A percentile compares a stretch with the other conserved stretches of the same genome.
Conservation (phyloP, 2,797 vertebrate genomes). For the Sandelia bainsii region DNA sequence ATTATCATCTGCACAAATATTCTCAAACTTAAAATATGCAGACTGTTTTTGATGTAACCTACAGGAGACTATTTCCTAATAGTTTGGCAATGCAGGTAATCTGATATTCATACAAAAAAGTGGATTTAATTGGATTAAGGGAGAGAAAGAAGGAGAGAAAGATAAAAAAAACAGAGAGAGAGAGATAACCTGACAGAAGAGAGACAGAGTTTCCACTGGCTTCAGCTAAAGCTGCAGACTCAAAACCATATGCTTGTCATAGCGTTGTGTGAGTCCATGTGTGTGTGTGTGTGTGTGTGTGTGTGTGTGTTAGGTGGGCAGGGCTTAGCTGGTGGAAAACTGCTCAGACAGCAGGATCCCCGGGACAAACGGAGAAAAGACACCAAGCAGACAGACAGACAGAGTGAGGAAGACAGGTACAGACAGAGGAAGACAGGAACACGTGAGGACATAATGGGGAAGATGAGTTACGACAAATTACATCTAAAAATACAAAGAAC, state of each 20-base stretch:
- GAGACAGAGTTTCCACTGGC: constrained; percentile 74
- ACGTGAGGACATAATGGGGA: neutral
- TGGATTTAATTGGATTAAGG: constrained; percentile 59
- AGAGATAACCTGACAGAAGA: constrained; percentile 47
- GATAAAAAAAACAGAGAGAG: constrained; percentile 27
- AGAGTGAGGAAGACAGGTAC: constrained; percentile 19
- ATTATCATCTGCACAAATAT: constrained; percentile 7
- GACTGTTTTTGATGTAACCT: no score
- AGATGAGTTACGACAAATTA: constrained; percentile 9
- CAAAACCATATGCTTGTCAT: constrained; percentile 79
- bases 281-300: constrained; percentile 29
- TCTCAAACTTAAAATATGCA: neutral
- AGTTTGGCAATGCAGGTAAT: constrained; percentile 34
- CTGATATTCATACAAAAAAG: constrained; percentile 37
- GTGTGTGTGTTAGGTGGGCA: constrained; percentile 74
- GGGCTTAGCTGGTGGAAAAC: constrained; percentile 80
- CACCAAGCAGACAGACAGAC: constrained; percentile 32
- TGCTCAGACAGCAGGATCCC: constrained; percentile 78
- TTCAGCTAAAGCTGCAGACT: constrained; percentile 68
- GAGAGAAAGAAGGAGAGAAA: constrained; percentile 35
- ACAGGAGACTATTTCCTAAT: no score
- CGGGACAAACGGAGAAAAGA: constrained; percentile 75
- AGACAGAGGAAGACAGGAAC: constrained; percentile 17
- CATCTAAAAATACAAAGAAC: no score
- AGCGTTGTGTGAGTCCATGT: constrained; percentile 59